These are phyloP conservation scores for Tylochromis polylepis DNA, from an alignment of 2,113 vertebrate genomes.

Conservation along the genomic window DNA sequence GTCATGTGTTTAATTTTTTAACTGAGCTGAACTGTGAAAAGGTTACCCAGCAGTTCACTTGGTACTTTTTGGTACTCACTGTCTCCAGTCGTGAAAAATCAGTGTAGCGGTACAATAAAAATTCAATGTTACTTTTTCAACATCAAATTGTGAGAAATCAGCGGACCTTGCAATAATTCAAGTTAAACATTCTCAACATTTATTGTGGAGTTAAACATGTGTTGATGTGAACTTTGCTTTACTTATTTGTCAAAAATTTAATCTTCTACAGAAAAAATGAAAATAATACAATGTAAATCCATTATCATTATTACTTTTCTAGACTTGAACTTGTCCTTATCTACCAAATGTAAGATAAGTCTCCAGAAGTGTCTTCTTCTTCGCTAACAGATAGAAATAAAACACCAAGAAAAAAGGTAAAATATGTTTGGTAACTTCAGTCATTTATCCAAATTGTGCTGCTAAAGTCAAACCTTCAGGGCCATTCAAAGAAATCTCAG, in stretches of 20 bases:
- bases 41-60: background rate
- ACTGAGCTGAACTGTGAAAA: background rate
- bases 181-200: no score
- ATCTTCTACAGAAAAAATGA: background rate
- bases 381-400: background rate
- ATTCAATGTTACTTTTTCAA: background rate
- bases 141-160: background rate
- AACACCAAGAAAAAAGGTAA: background rate
- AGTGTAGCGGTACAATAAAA: background rate
- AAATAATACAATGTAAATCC: background rate
- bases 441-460: background rate
- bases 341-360: background rate
- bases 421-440: background rate
- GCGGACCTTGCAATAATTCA: no score
- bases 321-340: background rate
- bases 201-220: background rate
- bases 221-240: background rate
- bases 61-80: background rate
- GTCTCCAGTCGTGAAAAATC: background rate
- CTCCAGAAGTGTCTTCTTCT: background rate
- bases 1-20: background rate
- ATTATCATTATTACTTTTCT: background rate
- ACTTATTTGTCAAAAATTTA: accelerated
- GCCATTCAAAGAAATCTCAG: background rate
- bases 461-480: conserved; percentile 7